Evolutionary conservation across 2,797 vertebrate species (phyloP), one percentile per base, ranked within the genome.

Genomic region (Hipposideros larvatus): DNA sequence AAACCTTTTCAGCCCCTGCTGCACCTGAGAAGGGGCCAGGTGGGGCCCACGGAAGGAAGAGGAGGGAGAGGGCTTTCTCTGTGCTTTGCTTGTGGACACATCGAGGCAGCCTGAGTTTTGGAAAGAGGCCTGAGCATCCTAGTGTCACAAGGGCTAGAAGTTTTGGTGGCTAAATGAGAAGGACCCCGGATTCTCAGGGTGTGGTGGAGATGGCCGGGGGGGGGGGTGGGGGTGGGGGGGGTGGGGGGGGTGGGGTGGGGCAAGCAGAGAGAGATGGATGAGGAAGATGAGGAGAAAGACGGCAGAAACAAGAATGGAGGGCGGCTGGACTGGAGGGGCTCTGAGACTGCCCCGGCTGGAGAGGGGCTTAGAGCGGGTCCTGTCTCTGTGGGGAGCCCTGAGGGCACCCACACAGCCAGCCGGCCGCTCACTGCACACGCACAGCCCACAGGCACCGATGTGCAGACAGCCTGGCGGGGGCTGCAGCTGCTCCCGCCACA

Each of bases 381-480:
- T 75, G 55, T 5, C 75, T 57, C 61, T 2, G 7, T 26, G 65
- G 77, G 37, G 24, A 55, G 63, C 51, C 43, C 9, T 1, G 15
- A 43, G 77, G 83, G 59, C 34, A 3, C 70, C 74, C 4, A 14
- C 77, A 28, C 24, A 26, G 74, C 75, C 9, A 34, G 15, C 0
- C 2, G 80, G 21, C 43, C 88, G 53, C 79, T 55, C 15, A 4
- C 41, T 73, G 21, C 46, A 61, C 11, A 2, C 43, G 24, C 37
- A 24, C 15, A 0, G 8, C 63, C 24, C 51, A 34, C 0, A 2
- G 31, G 19, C 22, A 26, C 37, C 0, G 28, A 70, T 3, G n/a
- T 28, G 46, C 2, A 11, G 31, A 24, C 37, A 55, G 43, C 43
- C 59, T 71, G 68, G 83, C 46, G 37, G 37, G 37, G 37, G 37